Conservation (phyloP, 2,113 vertebrate species). For the Pithys albifrons region DNA sequence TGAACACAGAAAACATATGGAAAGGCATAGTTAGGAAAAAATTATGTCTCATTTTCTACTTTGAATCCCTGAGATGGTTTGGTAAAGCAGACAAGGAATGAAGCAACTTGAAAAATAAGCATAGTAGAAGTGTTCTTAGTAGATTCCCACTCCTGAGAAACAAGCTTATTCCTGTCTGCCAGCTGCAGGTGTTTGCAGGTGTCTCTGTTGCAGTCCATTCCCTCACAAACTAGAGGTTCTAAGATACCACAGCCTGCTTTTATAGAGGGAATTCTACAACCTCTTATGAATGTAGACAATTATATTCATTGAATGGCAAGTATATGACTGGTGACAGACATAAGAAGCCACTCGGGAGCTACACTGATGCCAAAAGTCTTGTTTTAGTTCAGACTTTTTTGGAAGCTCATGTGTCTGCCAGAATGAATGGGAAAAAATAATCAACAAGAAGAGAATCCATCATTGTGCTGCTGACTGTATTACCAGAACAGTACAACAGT, state of each 20-base stretch:
- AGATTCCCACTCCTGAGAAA: background rate
- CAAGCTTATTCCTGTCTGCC: background rate
- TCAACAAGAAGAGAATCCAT: background rate
- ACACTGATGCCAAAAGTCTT: background rate
- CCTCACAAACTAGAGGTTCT: background rate
- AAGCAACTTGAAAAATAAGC: background rate
- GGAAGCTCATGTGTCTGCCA: background rate
- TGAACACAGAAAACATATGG: background rate
- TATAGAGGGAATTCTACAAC: background rate
- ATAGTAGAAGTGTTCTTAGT: background rate
- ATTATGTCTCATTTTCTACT: rapidly evolving
- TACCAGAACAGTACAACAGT: background rate
- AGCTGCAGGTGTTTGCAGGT: background rate
- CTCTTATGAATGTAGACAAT: background rate
- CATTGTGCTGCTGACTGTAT: background rate
- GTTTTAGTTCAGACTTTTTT: background rate
- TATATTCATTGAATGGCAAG: background rate
- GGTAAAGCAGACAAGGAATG: background rate
- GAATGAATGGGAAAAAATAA: background rate
- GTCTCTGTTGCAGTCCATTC: background rate
- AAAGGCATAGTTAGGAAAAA: background rate
- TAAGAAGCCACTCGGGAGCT: background rate
- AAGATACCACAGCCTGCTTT: background rate
- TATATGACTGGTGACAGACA: background rate
- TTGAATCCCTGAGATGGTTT: background rate